Conservation (phyloP, 2,113 vertebrate genomes). For the Corythoichthys intestinalis region DNA sequence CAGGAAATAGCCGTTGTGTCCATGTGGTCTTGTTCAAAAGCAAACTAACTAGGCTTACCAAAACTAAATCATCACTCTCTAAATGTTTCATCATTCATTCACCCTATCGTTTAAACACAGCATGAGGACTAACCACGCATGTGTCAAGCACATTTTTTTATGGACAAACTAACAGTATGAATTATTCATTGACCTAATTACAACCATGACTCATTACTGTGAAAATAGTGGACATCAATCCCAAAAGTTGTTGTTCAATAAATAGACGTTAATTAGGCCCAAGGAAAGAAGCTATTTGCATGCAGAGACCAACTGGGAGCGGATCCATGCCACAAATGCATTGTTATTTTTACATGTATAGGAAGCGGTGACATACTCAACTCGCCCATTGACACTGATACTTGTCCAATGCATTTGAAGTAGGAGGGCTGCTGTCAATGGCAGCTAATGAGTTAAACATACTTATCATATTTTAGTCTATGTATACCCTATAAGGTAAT, state of each 20-base stretch:
- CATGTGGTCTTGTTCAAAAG: conserved; percentile 3
- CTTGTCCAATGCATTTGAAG: too few species aligned
- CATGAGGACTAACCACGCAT: background rate
- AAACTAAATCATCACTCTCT: conserved; percentile 16
- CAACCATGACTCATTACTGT: conserved; percentile 51
- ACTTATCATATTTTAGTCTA: too few species aligned
- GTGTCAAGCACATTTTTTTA: conserved; percentile 30
- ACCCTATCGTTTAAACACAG: conserved; percentile 16
- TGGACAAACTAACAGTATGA: conserved; percentile 38
- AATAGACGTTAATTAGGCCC: conserved; percentile 64
- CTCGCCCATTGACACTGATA: too few species aligned
- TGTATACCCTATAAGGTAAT: too few species aligned
- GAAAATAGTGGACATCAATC: conserved; percentile 40
- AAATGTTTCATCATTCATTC: background rate
- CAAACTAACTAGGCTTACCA: conserved; percentile 8
- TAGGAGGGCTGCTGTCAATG: too few species aligned
- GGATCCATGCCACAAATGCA: background rate
- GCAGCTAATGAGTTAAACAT: too few species aligned
- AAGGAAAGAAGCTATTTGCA: conserved; percentile 54
- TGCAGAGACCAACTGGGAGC: conserved; percentile 6
- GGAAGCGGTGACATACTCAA: background rate
- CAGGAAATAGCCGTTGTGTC: background rate
- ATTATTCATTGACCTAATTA: conserved; percentile 63
- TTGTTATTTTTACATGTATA: background rate
- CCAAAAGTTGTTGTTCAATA: conserved; percentile 42